Conservation (phyloP, 2,113 vertebrate genomes). For the Vidua chalybeata region DNA sequence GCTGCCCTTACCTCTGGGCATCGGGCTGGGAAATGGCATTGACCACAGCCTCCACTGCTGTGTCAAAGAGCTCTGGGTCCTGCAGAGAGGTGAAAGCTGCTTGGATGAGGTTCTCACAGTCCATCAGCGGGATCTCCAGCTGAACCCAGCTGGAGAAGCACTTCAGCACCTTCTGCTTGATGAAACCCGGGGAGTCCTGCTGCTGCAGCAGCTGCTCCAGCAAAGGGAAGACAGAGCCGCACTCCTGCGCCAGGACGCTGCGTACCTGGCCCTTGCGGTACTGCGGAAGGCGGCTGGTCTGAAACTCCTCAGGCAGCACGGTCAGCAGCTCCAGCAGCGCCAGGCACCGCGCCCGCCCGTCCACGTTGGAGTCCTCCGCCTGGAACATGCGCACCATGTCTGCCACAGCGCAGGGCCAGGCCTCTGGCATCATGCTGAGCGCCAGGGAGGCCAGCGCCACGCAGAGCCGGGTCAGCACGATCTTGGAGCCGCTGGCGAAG, state of each 20-base stretch:
- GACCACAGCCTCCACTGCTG: conserved; percentile 94
- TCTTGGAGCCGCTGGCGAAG: conserved; percentile 96
- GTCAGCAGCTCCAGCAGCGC: conserved; percentile 95
- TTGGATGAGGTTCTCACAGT: conserved; percentile 93
- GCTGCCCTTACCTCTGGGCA: conserved; percentile 89
- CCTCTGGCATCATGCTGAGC: conserved; percentile 97
- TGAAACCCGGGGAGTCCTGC: conserved; percentile 90
- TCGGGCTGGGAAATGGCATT: conserved; percentile 98
- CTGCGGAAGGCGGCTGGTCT: conserved; percentile 95
- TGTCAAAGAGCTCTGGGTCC: conserved; percentile 96
- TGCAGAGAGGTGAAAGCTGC: conserved; percentile 90
- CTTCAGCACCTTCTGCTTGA: conserved; percentile 96
- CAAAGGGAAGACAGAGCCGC: conserved; percentile 89
- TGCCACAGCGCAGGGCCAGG: conserved; percentile 93
- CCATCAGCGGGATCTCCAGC: conserved; percentile 91
- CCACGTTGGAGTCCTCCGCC: conserved; percentile 90
- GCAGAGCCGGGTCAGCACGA: conserved; percentile 95
- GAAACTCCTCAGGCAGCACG: conserved; percentile 96
- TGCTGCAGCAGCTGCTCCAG: conserved; percentile 93
- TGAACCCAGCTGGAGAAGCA: conserved; percentile 99
- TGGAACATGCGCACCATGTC: conserved; percentile 99
- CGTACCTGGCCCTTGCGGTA: conserved; percentile 95
- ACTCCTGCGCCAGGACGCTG: conserved; percentile 89
- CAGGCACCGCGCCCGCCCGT: conserved; percentile 91
- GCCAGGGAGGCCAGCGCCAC: conserved; percentile 95